These are phyloP conservation scores for Leptarthrus brevirostris DNA, from an alignment of 2,888 invertebrate species.

Conservation along the genomic window DNA sequence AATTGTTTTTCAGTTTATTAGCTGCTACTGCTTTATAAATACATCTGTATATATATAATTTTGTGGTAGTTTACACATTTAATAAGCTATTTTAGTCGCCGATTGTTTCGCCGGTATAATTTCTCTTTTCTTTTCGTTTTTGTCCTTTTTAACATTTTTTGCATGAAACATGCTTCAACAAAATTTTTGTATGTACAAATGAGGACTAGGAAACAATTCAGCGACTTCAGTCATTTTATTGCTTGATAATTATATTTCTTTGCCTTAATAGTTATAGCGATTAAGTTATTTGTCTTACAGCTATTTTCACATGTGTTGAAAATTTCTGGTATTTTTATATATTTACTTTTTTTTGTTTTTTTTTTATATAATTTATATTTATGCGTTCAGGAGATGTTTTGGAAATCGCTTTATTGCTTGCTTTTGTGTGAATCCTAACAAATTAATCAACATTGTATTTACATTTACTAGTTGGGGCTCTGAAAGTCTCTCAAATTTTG, in stretches of 20 bases:
- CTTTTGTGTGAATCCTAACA: no score
- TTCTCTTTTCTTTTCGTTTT: no score
- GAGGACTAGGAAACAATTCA: slow-evolving; percentile 9
- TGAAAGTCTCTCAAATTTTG: no score
- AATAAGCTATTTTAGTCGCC: no score
- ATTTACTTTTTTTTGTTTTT: background rate
- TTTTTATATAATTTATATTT: no score
- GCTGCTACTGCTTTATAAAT: background rate
- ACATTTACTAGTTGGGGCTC: no score
- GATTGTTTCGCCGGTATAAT: no score
- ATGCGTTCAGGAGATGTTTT: no score
- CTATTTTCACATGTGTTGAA: slow-evolving; percentile 18
- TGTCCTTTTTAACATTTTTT: background rate
- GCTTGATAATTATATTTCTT: slow-evolving; percentile 19
- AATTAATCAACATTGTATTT: no score
- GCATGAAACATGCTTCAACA: background rate
- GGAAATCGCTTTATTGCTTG: no score
- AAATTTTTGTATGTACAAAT: slow-evolving; percentile 6
- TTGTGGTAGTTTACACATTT: slow-evolving; percentile 32
- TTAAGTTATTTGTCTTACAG: slow-evolving; percentile 38
- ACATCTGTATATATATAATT: slow-evolving; percentile 7
- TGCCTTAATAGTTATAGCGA: background rate
- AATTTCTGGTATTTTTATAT: background rate
- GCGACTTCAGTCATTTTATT: slow-evolving; percentile 43
- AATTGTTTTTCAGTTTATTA: background rate